These are phyloP conservation scores for Denticeps clupeoides DNA, from an alignment of 2,797 vertebrate genomes.

Conservation along the genomic window DNA sequence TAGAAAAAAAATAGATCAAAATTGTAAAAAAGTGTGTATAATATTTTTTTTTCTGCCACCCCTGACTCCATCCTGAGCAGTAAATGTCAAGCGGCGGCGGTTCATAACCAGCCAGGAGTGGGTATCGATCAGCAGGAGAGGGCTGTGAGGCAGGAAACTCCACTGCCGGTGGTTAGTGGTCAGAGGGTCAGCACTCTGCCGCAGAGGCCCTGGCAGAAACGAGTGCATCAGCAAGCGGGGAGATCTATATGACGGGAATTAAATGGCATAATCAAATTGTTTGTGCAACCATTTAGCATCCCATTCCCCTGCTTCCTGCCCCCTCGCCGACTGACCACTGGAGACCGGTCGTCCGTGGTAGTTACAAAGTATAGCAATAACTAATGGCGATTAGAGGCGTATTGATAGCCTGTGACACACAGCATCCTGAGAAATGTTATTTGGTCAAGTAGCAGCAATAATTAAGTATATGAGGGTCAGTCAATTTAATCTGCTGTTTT, in stretches of 20 bases:
- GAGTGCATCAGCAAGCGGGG: conserved; percentile 46
- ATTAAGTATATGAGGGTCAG: conserved; percentile 84
- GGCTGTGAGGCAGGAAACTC: conserved; percentile 37
- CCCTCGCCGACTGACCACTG: conserved; percentile 48
- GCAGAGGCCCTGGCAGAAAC: conserved; percentile 31
- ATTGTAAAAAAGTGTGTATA: neutral
- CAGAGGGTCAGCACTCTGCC: conserved; percentile 48
- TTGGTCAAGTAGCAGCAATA: conserved; percentile 79
- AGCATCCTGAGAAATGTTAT: conserved; percentile 71
- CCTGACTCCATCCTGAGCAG: neutral
- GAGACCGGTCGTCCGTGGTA: conserved; percentile 58
- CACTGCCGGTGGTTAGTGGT: conserved; percentile 30
- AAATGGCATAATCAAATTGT: conserved; percentile 66
- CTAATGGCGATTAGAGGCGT: conserved; percentile 74
- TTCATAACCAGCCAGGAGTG: conserved; percentile 28
- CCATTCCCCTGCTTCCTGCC: conserved; percentile 46
- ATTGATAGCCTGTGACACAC: conserved; percentile 75
- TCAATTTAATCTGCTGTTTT: conserved; percentile 86
- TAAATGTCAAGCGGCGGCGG: conserved; percentile 4
- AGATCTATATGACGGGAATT: conserved; percentile 66
- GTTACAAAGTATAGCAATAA: conserved; percentile 68
- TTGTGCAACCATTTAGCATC: conserved; percentile 64
- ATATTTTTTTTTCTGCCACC: neutral
- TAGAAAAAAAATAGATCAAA: neutral
- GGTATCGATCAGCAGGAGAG: conserved; percentile 35